phyloP scores from a whole-genome alignment of 2,888 invertebrate genomes.

The Elaeidobius kamerunicus region DNA sequence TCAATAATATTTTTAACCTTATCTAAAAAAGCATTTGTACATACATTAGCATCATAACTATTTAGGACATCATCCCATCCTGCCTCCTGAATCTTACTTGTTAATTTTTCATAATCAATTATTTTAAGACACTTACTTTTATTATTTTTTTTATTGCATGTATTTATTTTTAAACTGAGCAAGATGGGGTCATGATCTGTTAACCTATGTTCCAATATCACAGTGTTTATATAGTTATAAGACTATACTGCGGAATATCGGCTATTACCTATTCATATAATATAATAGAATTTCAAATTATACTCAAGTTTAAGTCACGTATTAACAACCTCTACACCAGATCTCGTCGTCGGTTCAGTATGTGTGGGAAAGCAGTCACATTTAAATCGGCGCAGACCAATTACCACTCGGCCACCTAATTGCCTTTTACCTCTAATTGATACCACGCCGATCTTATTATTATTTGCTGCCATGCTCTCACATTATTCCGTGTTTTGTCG shows the following conservation, averaged over 20 bases:
- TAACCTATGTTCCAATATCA: not conserved
- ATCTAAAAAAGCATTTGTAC: not conserved
- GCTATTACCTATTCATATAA: too few species aligned
- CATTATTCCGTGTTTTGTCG: constrained; percentile 1
- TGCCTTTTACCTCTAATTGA: constrained; percentile 28
- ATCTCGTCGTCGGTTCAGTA: constrained; percentile 15
- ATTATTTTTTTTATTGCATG: too few species aligned
- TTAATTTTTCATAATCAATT: too few species aligned
- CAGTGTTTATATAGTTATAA: not conserved
- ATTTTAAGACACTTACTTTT: too few species aligned
- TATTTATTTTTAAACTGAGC: too few species aligned
- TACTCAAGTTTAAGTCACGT: too few species aligned
- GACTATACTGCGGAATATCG: too few species aligned
- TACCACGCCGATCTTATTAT: constrained; percentile 9
- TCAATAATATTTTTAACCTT: not conserved
- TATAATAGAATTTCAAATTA: too few species aligned
- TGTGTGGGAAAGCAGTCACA: constrained; percentile 40
- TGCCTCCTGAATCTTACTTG: not conserved
- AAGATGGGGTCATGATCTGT: too few species aligned
- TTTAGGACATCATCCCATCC: not conserved
- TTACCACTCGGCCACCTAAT: constrained; percentile 28
- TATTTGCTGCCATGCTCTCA: constrained; percentile 8
- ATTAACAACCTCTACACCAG: not conserved
- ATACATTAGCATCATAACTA: not conserved
- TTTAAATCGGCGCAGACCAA: constrained; percentile 32